A percentile compares a stretch with the other conserved stretches of the same genome.
Conservation (phyloP, 2,797 vertebrate genomes). For the Coracias cyanogaster region DNA sequence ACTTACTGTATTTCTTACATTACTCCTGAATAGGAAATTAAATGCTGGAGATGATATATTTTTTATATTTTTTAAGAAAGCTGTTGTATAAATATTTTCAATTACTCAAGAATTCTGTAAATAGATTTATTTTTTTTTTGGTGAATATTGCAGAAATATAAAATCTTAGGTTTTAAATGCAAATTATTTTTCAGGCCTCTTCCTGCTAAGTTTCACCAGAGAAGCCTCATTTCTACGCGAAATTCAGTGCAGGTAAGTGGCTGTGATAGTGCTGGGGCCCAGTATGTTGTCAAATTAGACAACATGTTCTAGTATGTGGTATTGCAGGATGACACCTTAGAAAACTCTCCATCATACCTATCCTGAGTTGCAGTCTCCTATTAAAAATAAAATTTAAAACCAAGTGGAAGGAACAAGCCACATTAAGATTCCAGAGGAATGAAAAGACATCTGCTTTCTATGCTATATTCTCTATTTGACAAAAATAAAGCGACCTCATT, state of each 20-base stretch:
- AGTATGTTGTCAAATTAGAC: neutral
- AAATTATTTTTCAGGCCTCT: neutral
- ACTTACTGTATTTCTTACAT: neutral
- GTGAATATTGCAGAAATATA: neutral
- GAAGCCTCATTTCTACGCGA: neutral
- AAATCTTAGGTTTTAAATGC: neutral
- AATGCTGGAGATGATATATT: neutral
- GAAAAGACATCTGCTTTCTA: slow-evolving; percentile 41
- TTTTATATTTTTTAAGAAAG: neutral
- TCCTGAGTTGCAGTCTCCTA: neutral
- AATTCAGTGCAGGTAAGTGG: neutral
- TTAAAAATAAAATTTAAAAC: neutral
- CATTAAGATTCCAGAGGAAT: slow-evolving; percentile 1
- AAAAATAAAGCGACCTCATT: slow-evolving; percentile 8
- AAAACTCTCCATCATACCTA: neutral
- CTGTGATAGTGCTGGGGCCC: neutral
- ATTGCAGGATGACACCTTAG: neutral
- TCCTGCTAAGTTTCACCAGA: neutral
- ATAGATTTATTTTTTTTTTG: neutral
- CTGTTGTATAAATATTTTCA: neutral
- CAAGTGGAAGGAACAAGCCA: neutral
- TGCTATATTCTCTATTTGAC: slow-evolving; percentile 36
- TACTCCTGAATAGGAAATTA: neutral
- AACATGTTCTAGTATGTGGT: neutral
- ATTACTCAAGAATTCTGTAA: neutral